Conservation (phyloP, 53 echinoderm and acorn worm species). For the Astropecten irregularis region DNA sequence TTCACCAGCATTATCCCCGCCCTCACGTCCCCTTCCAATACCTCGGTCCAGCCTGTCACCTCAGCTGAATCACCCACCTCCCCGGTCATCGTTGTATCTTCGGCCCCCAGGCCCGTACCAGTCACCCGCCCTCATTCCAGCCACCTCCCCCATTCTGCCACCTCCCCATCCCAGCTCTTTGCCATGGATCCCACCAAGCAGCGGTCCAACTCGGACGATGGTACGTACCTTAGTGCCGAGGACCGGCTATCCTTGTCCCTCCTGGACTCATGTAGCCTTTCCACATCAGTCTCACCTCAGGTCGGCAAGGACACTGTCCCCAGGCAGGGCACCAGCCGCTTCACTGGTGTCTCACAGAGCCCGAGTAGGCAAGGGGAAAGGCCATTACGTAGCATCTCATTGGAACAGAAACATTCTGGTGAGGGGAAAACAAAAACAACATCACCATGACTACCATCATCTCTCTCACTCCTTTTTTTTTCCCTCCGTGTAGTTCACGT, state of each 20-base stretch:
- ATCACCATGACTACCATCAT: background rate
- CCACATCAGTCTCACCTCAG: slow-evolving; percentile 47
- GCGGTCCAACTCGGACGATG: slow-evolving; percentile 54
- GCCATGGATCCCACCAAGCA: slow-evolving; percentile 63
- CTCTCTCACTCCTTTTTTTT: too few relatives aligned
- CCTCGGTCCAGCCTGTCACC: background rate
- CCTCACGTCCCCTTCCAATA: slow-evolving; percentile 1
- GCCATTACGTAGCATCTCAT: slow-evolving; percentile 43
- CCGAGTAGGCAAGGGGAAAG: background rate
- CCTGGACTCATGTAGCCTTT: slow-evolving; percentile 3
- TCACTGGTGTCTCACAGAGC: background rate
- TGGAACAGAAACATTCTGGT: slow-evolving; percentile 55
- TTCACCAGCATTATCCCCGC: slow-evolving; percentile 17
- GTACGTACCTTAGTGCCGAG: slow-evolving; percentile 21
- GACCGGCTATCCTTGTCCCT: background rate
- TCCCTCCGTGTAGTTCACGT: too few relatives aligned
- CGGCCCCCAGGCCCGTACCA: slow-evolving; percentile 5
- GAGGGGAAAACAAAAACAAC: too few relatives aligned
- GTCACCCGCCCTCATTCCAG: slow-evolving; percentile 50
- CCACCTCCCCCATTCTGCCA: slow-evolving; percentile 63
- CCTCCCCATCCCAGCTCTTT: slow-evolving; percentile 48
- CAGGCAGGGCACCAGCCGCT: background rate
- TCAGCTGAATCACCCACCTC: slow-evolving; percentile 1
- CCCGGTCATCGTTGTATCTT: slow-evolving; percentile 7
- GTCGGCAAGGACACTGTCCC: background rate